Evolutionary conservation across 2,113 vertebrate species (phyloP), one percentile per base, ranked within the genome.

Genomic region (Vireo altiloquus): DNA sequence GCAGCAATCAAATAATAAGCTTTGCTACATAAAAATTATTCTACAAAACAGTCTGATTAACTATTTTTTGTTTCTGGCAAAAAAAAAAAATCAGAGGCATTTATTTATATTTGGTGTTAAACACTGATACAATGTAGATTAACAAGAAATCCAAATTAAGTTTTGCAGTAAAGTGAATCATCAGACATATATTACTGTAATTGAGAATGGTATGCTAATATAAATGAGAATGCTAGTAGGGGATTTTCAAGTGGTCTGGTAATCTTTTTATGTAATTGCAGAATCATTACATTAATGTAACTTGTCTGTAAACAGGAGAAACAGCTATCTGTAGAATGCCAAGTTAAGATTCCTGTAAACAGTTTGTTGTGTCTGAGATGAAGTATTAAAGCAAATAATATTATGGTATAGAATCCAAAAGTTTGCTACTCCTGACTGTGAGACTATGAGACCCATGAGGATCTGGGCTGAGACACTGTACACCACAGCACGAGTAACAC

Each of bases 231-330:
- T 46, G 56, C 25, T 94, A 66, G 60, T 63, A 90, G 40, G 40
- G n/a, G 68, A 94, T 86, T 90, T 95, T 94, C 74, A 92, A 74
- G 79, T 72, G 64, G 46, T 33, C 65, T 82, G 39, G 61, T 83
- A 90, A 90, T 80, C 21, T 90, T 76, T 87, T 69, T 42, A 61
- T 39, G 63, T 76, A 92, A 92, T 42, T 94, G 64, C 35, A 94
- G 53, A 89, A 80, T 66, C 72, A 89, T 77, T 95, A 80, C 60
- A 50, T 59, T 59, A 83, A 30, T 81, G 44, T 80, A 74, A 83
- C 64, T 83, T 70, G 30, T 13, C 21, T 94, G 60, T 70, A 83
- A 93, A 69, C 92, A 89, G 44, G 23, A 74, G 69, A 42, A 89
- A 77, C 33, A 71, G 7, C 24, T 91, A 84, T 91, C 42, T 46